Evolutionary conservation across 2,797 vertebrate species (phyloP).

Genomic region (Amniataba percoides): DNA sequence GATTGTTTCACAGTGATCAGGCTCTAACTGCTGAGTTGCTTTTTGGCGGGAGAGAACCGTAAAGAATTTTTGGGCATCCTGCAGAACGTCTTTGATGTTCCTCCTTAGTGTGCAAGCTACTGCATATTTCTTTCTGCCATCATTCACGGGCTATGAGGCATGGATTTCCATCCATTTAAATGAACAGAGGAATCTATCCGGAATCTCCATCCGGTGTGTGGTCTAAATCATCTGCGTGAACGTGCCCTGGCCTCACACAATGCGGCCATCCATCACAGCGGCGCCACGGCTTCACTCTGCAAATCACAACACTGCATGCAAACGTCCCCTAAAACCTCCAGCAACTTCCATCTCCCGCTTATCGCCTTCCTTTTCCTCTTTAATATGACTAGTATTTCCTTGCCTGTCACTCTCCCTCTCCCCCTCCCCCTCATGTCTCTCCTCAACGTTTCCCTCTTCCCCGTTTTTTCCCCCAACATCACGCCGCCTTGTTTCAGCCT

Average conservation of each 20-base stretch:
- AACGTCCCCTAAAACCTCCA: slow-evolving; percentile 46
- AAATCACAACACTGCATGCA: slow-evolving; percentile 64
- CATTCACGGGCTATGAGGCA: slow-evolving; percentile 7
- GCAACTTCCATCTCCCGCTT: slow-evolving; percentile 37
- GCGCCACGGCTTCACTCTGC: slow-evolving; percentile 49
- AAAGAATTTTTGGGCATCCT: not conserved
- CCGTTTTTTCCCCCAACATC: slow-evolving; percentile 13
- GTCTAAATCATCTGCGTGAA: slow-evolving; percentile 51
- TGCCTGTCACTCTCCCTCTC: slow-evolving; percentile 1
- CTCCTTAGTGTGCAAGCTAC: slow-evolving; percentile 1
- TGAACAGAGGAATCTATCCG: slow-evolving; percentile 25
- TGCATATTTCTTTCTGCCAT: slow-evolving; percentile 29
- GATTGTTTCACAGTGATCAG: slow-evolving; percentile 37
- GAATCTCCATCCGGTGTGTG: slow-evolving; percentile 31
- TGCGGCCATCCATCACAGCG: slow-evolving; percentile 60
- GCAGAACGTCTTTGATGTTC: slow-evolving; percentile 1
- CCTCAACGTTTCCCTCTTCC: not conserved
- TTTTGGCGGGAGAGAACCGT: slow-evolving; percentile 10
- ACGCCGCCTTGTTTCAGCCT: slow-evolving; percentile 31
- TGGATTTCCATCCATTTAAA: slow-evolving; percentile 44
- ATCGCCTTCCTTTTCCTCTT: slow-evolving; percentile 22
- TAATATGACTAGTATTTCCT: not conserved
- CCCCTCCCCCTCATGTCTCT: slow-evolving; percentile 17
- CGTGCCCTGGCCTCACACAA: slow-evolving; percentile 56
- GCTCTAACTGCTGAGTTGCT: slow-evolving; percentile 11